Evolutionary conservation across 2,888 invertebrate genomes (phyloP), one percentile per base, ranked within the genome.

Genomic region (Nomada flava): DNA sequence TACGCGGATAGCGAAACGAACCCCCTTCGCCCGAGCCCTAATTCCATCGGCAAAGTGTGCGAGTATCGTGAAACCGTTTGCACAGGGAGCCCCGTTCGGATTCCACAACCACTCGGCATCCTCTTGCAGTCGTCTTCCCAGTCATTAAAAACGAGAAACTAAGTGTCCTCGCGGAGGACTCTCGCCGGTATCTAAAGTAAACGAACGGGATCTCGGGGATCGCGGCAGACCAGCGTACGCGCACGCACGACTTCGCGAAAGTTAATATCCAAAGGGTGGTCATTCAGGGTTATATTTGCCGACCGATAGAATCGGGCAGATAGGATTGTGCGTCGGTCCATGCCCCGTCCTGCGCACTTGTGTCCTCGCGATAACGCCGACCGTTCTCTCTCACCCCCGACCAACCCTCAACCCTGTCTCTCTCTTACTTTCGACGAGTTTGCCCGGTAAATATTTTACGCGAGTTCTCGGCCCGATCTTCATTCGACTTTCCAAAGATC

Each of bases 211-310:
- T 92, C 92, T 92, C 89, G 85, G 88, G 62, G 86, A 88, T 90
- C 82, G 81, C 71, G 83, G 82, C 83, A 86, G 80, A 87, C 83
- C 82, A 18, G 29, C 18, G 67, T 70, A 67, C 69, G 78, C 57
- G 63, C 42, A 73, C 69, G 67, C 71, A 78, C 77, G 85, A 86
- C 86, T 90, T 91, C 86, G 86, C 88, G 88, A 89, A 90, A 86
- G 90, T 89, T 90, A 89, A 91, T 85, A 75, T 88, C 89, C 88
- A 89, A 80, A 86, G 86, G 84, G 89, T 86, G 91, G 91, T 92
- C 92, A 92, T 92, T 92, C 91, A 92, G 76, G 85, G 82, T 86
- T 83, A 90, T 92, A 93, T 93, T 93, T 92, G 91, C 89, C 78
- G 77, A 85, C 83, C 77, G 93, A 92, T 92, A 91, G 88, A 90